Base-by-base conservation (phyloP, 2,113 vertebrate species). In the Cricetomys ansorgei region DNA sequence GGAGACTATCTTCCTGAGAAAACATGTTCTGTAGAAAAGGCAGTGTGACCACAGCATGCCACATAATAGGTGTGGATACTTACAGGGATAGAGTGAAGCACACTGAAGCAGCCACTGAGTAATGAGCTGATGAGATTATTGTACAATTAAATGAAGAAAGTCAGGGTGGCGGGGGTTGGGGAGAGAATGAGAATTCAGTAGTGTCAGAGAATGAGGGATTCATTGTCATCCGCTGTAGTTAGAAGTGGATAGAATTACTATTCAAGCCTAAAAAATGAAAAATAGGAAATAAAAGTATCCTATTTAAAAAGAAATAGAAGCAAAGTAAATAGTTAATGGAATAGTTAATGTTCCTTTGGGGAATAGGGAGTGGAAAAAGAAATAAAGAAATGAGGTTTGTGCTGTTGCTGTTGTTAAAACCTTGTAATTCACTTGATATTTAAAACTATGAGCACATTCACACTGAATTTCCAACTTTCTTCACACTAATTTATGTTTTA, bases 141-240 rank as follows among this genome's bases (percentile, higher is more conserved):
- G 21, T 59, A n/a, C 10, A 69, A 70, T 43, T 57, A 83, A 69
- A 53, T 64, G 13, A 88, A 50, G 11, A 11, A 59, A 11, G 19
- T 3, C 8, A 2, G 8, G 21, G 34, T 4, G 34, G 15, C 37
- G 15, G 23, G 12, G n/a, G 29, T 3, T 3, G 19, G 40, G 29
- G 72, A 45, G 5, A 73, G n/a, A n/a, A n/a, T n/a, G n/a, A 40
- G 72, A 75, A 75, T 50, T 76, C 45, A 50, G 43, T 7, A 17
- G n/a, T 3, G 43, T 7, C 73, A 75, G 43, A 29, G 73, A 48
- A 0, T 21, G 13, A 0, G 1, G 11, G 43, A 37, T n/a, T 48
- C 10, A 65, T 1, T 6, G 37, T 45, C 79, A 62, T 48, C 23
- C 12, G 65, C 37, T 37, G 50, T 0, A 40, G 67, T 7, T 62